Conservation (phyloP, 2,797 vertebrate species). For the Sebastes wilsoni region DNA sequence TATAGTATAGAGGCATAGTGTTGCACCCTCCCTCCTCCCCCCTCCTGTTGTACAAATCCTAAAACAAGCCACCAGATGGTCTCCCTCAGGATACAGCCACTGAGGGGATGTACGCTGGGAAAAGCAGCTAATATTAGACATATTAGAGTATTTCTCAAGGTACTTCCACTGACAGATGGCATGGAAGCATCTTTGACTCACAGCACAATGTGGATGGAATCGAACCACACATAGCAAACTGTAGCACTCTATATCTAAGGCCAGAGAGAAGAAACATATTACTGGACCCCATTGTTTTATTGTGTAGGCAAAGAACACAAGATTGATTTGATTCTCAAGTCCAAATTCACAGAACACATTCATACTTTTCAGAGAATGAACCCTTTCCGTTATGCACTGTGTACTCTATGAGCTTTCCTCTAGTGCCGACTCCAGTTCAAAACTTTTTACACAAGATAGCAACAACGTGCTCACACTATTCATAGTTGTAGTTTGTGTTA, state of each 20-base stretch:
- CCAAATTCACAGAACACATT: not conserved
- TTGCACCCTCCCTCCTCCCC: not conserved
- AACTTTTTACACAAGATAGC: not conserved
- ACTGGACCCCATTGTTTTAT: not conserved
- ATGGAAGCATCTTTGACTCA: constrained; percentile 58
- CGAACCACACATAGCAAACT: not conserved
- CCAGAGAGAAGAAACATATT: not conserved
- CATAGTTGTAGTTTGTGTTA: too few relatives aligned
- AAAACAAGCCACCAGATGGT: constrained; percentile 75
- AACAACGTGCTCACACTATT: not conserved
- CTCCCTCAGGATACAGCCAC: constrained; percentile 68
- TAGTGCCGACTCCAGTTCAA: not conserved
- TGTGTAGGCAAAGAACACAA: not conserved
- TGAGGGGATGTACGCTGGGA: constrained; percentile 66
- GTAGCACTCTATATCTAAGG: not conserved
- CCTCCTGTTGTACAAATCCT: constrained; percentile 31
- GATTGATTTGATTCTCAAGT: not conserved
- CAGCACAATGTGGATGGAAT: constrained; percentile 28
- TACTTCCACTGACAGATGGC: constrained; percentile 70
- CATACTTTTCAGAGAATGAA: not conserved
- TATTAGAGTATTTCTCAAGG: constrained; percentile 68
- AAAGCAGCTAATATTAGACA: constrained; percentile 76
- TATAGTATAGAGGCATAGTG: not conserved
- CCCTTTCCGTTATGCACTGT: not conserved
- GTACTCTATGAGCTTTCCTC: not conserved